Base-by-base conservation (phyloP, 2,113 vertebrate genomes). In the Tringa solitaria region DNA sequence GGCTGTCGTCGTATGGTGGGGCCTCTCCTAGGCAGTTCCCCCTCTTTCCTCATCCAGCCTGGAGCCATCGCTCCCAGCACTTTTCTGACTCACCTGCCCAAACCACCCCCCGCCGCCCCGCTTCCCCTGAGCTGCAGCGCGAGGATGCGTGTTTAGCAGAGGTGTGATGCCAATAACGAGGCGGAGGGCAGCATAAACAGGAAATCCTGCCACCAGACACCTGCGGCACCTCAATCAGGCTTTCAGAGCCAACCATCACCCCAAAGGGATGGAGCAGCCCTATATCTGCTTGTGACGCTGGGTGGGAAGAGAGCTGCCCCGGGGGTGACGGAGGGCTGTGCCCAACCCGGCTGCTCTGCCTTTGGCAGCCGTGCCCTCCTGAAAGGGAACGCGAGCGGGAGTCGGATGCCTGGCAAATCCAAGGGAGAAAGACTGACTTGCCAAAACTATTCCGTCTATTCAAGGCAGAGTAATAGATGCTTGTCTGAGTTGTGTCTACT, bases 401-500 rank as follows among this genome's bases (percentile, higher is more conserved):
- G 59, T 60, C 53, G 63, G 61, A 74, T 64, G 84, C 61, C 86
- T 93, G 82, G 89, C 46, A 89, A 72, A 95, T 53, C 65, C 59
- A 39, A 76, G 94, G 54, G 37, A 74, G 72, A 91, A 84, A 80
- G 51, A 35, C 67, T 91, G 79, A 68, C 50, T 91, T 95, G 92
- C 84, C 90, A 96, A 70, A 88, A 67, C 54, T 82, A 37, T 89
- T 82, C 70, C 46, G n/a, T 53, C 33, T 86, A 2, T 81, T 92
- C 81, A 82, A 90, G 32, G 37, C 65, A 75, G 57, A 61, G 69
- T 59, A 87, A 92, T 72, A 74, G 68, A 78, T 73, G 48, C 69
- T 87, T 50, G 77, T 91, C 91, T 93, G 73, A 87, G 92, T 83
- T 82, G 84, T 28, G 18, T 95, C 94, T 95, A 82, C 95, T 87